phyloP scores from a whole-genome alignment of 2,888 invertebrate genomes.

The Didymodactylos carnosus region DNA sequence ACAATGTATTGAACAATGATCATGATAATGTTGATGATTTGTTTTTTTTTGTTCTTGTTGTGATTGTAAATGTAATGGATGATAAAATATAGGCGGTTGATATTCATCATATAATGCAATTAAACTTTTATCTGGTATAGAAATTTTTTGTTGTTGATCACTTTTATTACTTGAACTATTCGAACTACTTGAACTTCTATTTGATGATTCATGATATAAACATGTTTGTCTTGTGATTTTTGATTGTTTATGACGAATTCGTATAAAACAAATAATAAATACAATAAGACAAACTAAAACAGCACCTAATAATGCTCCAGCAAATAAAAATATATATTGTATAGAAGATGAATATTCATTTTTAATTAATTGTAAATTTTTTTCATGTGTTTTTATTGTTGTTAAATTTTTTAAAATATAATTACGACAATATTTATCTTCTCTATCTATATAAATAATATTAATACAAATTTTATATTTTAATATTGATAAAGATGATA shows the following conservation, averaged over 20 bases:
- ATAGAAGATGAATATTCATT: not conserved
- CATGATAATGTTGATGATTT: too few species aligned
- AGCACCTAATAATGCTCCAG: not conserved
- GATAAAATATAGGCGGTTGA: not conserved
- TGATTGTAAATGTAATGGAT: not conserved
- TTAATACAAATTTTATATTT: conserved; percentile 12
- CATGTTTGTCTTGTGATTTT: too few species aligned
- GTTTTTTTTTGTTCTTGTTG: not conserved
- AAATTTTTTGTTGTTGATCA: too few species aligned
- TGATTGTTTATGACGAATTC: not conserved
- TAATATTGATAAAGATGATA: not conserved
- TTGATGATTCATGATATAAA: not conserved
- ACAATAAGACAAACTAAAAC: not conserved
- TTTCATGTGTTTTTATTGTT: too few species aligned
- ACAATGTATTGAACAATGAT: too few species aligned
- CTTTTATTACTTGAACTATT: too few species aligned
- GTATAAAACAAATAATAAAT: not conserved
- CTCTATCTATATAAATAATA: not conserved
- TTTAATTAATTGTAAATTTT: not conserved
- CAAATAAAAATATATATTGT: not conserved
- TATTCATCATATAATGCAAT: too few species aligned
- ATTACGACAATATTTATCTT: conserved; percentile 13
- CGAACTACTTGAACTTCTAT: too few species aligned
- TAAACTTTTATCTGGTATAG: too few species aligned
- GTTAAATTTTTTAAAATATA: too few species aligned